Conservation (phyloP, 1,140 invertebrate species). For the Hestina assimilis region DNA sequence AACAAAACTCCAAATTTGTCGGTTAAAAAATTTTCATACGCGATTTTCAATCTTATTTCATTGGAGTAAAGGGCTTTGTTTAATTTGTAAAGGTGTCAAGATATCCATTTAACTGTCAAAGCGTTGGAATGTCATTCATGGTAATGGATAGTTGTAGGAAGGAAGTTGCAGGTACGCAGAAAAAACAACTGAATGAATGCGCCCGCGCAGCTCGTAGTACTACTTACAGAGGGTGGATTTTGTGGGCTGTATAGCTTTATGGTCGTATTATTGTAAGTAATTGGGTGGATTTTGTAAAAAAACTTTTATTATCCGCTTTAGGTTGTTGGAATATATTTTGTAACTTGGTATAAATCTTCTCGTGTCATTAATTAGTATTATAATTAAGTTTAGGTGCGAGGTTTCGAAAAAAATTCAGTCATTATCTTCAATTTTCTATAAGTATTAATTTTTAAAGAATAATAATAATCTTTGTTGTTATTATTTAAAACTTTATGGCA, state of each 20-base stretch:
- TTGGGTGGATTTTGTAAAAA: slow-evolving; percentile 14
- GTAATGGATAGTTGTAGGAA: slow-evolving; percentile 69
- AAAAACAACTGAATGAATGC: slow-evolving; percentile 44
- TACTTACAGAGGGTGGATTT: slow-evolving; percentile 30
- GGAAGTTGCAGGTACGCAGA: slow-evolving; percentile 69
- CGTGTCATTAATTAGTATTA: not conserved
- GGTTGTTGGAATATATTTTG: not conserved
- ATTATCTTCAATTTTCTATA: too few relatives aligned
- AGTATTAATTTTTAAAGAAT: too few relatives aligned
- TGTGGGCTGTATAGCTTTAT: slow-evolving; percentile 37
- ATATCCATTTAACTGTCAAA: slow-evolving; percentile 67
- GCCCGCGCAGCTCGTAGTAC: slow-evolving; percentile 31
- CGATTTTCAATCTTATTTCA: slow-evolving; percentile 3
- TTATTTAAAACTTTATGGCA: too few relatives aligned
- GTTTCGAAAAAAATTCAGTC: too few relatives aligned
- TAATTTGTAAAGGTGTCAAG: slow-evolving; percentile 44
- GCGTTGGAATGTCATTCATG: slow-evolving; percentile 59
- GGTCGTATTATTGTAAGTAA: slow-evolving; percentile 24
- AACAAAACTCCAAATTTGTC: slow-evolving; percentile 22
- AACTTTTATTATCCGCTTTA: slow-evolving; percentile 5
- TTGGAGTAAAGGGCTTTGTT: slow-evolving; percentile 11
- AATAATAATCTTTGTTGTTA: too few relatives aligned
- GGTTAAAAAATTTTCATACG: slow-evolving; percentile 1
- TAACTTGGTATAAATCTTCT: not conserved
- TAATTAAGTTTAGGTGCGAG: not conserved